Percentiles rank a stretch among this genome's conserved stretches.
These are phyloP conservation scores for Epirrhoe tristata DNA, from an alignment of 2,888 invertebrate genomes.

Conservation along the genomic window DNA sequence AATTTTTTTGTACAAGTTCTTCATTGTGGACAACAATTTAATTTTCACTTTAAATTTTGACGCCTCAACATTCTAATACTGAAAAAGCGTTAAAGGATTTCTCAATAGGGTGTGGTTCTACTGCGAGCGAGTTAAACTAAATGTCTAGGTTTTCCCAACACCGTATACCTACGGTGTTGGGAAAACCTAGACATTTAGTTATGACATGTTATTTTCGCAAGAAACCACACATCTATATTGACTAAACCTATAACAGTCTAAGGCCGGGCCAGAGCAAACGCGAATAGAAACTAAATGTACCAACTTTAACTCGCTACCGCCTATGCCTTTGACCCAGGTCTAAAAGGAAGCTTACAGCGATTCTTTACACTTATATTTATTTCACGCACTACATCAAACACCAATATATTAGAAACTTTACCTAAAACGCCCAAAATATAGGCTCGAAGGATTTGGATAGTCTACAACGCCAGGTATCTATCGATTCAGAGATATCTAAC, in stretches of 20 bases:
- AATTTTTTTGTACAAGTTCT: constrained; percentile 15
- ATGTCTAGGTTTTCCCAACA: background rate
- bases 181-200: no score
- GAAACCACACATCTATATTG: constrained; percentile 11
- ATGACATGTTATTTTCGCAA: no score
- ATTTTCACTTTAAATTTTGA: constrained; percentile 41
- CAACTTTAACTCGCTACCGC: constrained; percentile 5
- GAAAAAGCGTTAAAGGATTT: constrained; percentile 49
- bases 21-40: constrained; percentile 23
- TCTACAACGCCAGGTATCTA: constrained; percentile 7
- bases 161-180: no score
- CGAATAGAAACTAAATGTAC: background rate
- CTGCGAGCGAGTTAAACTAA: constrained; percentile 11
- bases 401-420: constrained; percentile 46
- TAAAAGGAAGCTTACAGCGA: constrained; percentile 53
- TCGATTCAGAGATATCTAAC: background rate
- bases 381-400: constrained; percentile 64
- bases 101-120: constrained; percentile 13
- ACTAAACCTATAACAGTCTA: constrained; percentile 67
- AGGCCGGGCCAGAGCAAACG: constrained; percentile 7
- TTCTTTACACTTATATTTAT: constrained; percentile 44
- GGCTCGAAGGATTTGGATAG: background rate
- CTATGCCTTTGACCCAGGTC: constrained; percentile 6
- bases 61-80: constrained; percentile 76
- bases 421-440: no score